Evolutionary conservation across 2,888 invertebrate genomes (phyloP).

Genomic region (Agrotis segetum): DNA sequence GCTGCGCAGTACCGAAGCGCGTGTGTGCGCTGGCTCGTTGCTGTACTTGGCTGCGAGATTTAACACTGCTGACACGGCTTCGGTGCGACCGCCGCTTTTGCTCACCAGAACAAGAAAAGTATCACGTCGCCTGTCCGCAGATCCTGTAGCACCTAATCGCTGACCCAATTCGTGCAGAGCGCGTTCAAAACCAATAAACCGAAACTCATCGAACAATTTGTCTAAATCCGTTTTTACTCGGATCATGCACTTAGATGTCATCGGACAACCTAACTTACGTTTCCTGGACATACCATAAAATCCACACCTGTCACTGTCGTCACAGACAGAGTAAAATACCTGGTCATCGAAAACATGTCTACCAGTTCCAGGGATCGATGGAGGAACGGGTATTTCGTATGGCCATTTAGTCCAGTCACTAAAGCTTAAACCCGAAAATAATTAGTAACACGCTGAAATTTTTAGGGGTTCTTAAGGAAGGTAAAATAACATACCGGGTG

Average conservation of each 20-base stretch:
- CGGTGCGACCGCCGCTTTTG: conserved; percentile 77
- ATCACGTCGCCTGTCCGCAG: conserved; percentile 75
- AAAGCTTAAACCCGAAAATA: too few relatives aligned
- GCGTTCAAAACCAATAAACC: conserved; percentile 75
- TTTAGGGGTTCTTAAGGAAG: too few relatives aligned
- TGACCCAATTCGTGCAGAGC: conserved; percentile 75
- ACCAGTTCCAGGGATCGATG: conserved; percentile 1
- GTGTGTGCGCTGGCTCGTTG: conserved; percentile 78
- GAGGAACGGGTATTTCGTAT: conserved; percentile 62
- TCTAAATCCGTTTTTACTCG: conserved; percentile 71
- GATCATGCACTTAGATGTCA: too few relatives aligned
- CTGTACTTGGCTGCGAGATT: conserved; percentile 70
- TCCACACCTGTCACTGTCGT: too few relatives aligned
- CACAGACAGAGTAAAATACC: not conserved
- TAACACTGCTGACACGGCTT: conserved; percentile 72
- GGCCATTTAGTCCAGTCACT: too few relatives aligned
- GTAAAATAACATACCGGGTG: too few relatives aligned
- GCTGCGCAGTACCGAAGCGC: conserved; percentile 80
- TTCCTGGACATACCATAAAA: too few relatives aligned
- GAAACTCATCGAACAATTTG: conserved; percentile 76
- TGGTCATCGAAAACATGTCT: conserved; percentile 58
- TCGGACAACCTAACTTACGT: too few relatives aligned
- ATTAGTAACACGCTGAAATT: too few relatives aligned
- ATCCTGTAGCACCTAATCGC: conserved; percentile 71
- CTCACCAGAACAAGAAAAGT: conserved; percentile 83